Conservation (phyloP, 30 jellyfish, hydroid and myxozoan genomes). For the Pseudorhiza aurosa region DNA sequence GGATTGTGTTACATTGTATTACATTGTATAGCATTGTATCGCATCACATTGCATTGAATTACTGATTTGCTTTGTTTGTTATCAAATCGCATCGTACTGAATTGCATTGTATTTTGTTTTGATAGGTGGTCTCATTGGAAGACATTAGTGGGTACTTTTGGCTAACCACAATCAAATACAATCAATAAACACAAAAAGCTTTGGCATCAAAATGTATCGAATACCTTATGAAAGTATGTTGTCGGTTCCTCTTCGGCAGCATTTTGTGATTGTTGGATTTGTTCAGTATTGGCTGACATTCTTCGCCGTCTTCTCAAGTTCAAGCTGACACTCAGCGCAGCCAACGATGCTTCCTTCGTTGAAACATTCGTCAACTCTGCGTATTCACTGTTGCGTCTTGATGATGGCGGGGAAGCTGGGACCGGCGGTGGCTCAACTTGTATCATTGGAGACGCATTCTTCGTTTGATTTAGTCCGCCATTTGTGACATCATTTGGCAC, state of each 20-base stretch:
- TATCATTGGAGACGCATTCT: conserved; percentile 10
- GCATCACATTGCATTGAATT: too few relatives aligned
- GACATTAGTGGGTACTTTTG: too few relatives aligned
- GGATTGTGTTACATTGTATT: too few relatives aligned
- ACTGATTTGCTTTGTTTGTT: too few relatives aligned
- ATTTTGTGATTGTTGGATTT: background rate
- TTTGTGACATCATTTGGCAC: background rate
- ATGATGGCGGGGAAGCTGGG: background rate
- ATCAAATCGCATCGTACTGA: too few relatives aligned
- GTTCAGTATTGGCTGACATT: conserved; percentile 15
- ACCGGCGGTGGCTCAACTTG: background rate
- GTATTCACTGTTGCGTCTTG: conserved; percentile 20
- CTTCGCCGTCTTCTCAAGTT: conserved; percentile 50
- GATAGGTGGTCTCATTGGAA: too few relatives aligned
- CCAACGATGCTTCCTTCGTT: conserved; percentile 9
- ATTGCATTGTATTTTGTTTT: too few relatives aligned
- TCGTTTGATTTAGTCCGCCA: background rate
- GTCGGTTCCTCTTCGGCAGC: background rate
- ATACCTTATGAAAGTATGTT: conserved; percentile 41
- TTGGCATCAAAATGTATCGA: too few relatives aligned
- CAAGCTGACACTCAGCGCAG: conserved; percentile 26
- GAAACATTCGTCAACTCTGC: background rate
- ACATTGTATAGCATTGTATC: too few relatives aligned
- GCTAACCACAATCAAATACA: too few relatives aligned
- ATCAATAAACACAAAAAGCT: too few relatives aligned